phyloP scores from a whole-genome alignment of 2,113 vertebrate genomes.

The Malurus elegans region DNA sequence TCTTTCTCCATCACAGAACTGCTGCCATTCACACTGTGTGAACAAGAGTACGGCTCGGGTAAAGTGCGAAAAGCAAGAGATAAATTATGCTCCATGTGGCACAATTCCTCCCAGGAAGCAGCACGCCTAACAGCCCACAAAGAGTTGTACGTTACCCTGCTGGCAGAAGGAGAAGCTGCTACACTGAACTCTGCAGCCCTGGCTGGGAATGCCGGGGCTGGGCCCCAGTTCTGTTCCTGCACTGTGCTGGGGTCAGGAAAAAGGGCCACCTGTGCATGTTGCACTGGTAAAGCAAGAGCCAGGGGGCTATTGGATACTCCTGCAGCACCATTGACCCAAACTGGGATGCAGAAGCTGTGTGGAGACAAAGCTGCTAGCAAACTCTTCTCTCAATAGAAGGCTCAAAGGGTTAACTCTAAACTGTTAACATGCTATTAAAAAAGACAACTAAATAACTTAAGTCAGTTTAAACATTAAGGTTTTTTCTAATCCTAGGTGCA shows the following conservation, averaged over 20 bases:
- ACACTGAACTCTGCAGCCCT: background rate
- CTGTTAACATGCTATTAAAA: background rate
- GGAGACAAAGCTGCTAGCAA: background rate
- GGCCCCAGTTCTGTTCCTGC: background rate
- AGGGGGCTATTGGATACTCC: background rate
- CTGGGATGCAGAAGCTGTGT: background rate
- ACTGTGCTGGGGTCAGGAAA: background rate
- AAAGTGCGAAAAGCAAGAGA: background rate
- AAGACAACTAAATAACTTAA: background rate
- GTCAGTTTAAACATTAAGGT: background rate
- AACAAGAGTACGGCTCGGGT: background rate
- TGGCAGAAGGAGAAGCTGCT: background rate
- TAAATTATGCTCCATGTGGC: conserved; percentile 26
- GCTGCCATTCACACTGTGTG: conserved; percentile 45
- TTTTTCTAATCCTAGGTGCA: conserved; percentile 1
- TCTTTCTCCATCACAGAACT: conserved; percentile 37
- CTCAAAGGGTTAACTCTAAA: background rate
- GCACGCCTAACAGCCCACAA: background rate
- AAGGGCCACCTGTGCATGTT: background rate
- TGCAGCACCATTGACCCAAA: background rate
- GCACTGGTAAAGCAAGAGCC: background rate
- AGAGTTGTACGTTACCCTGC: background rate
- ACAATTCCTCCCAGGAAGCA: background rate
- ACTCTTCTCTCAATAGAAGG: background rate
- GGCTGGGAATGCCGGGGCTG: background rate